Evolutionary conservation across 2,888 invertebrate species (phyloP), one percentile per base, ranked within the genome.

Genomic region (Sturmia bella): DNA sequence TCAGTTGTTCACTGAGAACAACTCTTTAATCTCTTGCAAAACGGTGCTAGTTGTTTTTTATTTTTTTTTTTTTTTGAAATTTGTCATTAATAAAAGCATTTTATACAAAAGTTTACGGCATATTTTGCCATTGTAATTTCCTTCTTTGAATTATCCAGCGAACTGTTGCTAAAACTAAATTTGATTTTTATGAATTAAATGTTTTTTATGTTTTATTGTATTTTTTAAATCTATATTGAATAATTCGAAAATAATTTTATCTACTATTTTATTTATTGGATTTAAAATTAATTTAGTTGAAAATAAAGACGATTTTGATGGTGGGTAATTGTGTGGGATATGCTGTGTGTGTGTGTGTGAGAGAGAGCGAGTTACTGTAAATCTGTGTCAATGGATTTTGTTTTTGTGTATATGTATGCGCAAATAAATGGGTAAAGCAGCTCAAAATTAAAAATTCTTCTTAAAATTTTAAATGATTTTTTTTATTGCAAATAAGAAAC

Each of bases 401-500:
- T 13, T 17, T 15, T 32, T 37, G 39, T 19, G 1, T 32, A 11
- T 6, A 13, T 21, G 21, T 59, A 9, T 45, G 17, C 15, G 13
- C 27, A n/a, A n/a, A n/a, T n/a, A n/a, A n/a, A n/a, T n/a, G n/a
- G n/a, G n/a, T n/a, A n/a, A n/a, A n/a, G n/a, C 15, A 43, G 43
- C 41, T 59, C 9, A 13, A 48, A 64, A 68, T 32, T 11, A 57
- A 54, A 66, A 77, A 68, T 19, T 68, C 45, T 43, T 11, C 13
- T 41, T 63, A 37, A 56, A 39, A 39, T 79, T 56, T 79, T 57
- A 17, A 66, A 41, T 9, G 17, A 11, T 27, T 21, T 39, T 52
- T 50, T 75, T 80, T 83, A 83, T 83, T 80, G 70, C 74, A 80
- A 63, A 72, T 68, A 72, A 83, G 63, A 74, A 73, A 73, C 72